phyloP scores from a whole-genome alignment of 2,888 invertebrate genomes.

The Phyllotreta cruciferae region DNA sequence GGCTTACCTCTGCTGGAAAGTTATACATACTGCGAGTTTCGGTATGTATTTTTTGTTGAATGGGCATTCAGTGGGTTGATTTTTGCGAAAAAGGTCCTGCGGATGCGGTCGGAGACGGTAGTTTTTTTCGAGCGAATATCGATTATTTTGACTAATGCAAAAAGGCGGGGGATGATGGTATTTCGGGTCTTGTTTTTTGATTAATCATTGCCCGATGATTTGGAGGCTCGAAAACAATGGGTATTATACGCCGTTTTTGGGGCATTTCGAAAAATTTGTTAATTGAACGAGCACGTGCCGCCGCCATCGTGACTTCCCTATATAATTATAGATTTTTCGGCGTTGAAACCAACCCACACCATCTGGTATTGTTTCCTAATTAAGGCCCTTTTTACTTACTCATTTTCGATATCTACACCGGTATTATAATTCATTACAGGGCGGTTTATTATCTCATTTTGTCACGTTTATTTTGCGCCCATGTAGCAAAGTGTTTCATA shows the following conservation, averaged over 20 bases:
- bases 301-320: constrained; percentile 21
- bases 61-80: constrained; percentile 49
- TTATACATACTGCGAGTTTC: too few relatives aligned
- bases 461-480: too few relatives aligned
- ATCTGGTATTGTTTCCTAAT: constrained; percentile 50
- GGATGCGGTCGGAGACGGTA: neutral
- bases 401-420: too few relatives aligned
- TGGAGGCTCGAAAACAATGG: constrained; percentile 35
- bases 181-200: constrained; percentile 23
- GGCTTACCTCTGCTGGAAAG: too few relatives aligned
- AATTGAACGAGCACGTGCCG: constrained; percentile 46
- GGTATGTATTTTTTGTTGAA: constrained; percentile 47
- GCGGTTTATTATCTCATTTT: too few relatives aligned
- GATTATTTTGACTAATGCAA: neutral
- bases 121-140: constrained; percentile 3
- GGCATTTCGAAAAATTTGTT: constrained; percentile 36
- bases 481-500: too few relatives aligned
- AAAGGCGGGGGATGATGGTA: constrained; percentile 8
- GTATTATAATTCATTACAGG: too few relatives aligned
- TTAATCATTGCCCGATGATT: constrained; percentile 34
- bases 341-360: constrained; percentile 43
- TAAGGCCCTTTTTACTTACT: too few relatives aligned
- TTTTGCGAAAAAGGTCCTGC: constrained; percentile 37
- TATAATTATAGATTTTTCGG: constrained; percentile 53
- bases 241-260: constrained; percentile 38